phyloP scores from a whole-genome alignment of 1,140 invertebrate species.

The Bombus fervidus region DNA sequence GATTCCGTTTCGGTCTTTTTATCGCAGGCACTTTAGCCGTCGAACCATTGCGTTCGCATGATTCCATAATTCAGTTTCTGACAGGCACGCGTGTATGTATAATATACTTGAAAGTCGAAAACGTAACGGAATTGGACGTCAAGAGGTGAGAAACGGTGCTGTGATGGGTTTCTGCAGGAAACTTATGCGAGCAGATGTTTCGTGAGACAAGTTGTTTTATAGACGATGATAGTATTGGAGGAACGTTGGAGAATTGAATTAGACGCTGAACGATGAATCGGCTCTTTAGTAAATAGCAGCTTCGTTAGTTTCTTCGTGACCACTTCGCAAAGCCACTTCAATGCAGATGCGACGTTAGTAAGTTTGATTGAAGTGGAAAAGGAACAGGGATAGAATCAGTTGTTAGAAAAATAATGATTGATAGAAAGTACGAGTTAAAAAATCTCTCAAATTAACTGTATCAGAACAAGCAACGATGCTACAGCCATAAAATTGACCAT shows the following conservation, averaged over 20 bases:
- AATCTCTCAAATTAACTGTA: too few relatives aligned
- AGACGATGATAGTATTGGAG: background rate
- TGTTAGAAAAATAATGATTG: too few relatives aligned
- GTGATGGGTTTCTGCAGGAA: too few relatives aligned
- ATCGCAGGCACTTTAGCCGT: background rate
- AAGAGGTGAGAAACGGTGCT: background rate
- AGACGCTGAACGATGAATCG: background rate
- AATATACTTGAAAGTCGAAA: background rate
- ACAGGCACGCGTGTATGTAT: slow-evolving; percentile 4
- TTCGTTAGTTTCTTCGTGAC: background rate
- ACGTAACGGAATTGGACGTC: background rate
- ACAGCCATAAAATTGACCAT: too few relatives aligned
- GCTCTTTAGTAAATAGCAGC: background rate
- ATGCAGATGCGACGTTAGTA: background rate
- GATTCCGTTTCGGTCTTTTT: background rate
- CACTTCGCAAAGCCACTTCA: too few relatives aligned
- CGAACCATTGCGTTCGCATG: slow-evolving; percentile 6
- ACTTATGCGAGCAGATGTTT: slow-evolving; percentile 22
- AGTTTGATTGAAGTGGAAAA: background rate
- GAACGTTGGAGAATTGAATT: background rate
- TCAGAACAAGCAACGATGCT: too few relatives aligned
- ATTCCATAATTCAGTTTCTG: background rate
- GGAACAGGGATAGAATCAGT: background rate
- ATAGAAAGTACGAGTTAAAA: too few relatives aligned
- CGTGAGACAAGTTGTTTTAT: background rate